Base-by-base conservation (phyloP, 2,797 vertebrate genomes). In the Chelon labrosus region DNA sequence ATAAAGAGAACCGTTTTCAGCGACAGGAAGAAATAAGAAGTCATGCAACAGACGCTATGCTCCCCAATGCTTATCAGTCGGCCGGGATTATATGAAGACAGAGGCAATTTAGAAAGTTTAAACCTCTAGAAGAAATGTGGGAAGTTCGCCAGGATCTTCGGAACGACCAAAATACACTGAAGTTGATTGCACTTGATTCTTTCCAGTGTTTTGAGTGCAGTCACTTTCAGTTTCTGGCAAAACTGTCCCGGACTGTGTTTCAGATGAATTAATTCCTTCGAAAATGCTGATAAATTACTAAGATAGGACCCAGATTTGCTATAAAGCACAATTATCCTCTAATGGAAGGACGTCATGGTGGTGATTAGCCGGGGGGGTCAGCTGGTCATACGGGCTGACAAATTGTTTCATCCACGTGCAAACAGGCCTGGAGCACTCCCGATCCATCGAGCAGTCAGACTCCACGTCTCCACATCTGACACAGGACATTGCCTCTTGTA, bases 331-430 rank as follows among this genome's bases (percentile, higher is more conserved):
- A 38, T 46, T 44, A 14, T 56, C 50, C 41, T 60, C 50, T 55
- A 55, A 58, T 51, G 10, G 50, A 71, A 16, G 11, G 41, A 61
- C 60, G 46, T 37, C 47, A 22, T 52, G 22, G 25, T 44, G 49
- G 73, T 38, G 72, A 31, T 31, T 31, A 31, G 31, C 31, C 31
- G 4, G 2, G 31, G 31, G 55, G 83, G 83, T 89, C 86, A 85
- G 62, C 62, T 27, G 27, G 61, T 73, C 79, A 73, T 72, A 55
- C 19, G 49, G 56, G 76, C 83, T 85, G 87, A 91, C 90, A 90
- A 89, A 91, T 88, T 86, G 87, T 83, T 86, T 84, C 75, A 86
- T 79, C 67, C 78, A 79, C 80, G 85, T 76, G 77, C 66, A 89
- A 83, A 83, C 87, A 90, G 67, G 74, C 83, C 90, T 52, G 53